Evolutionary conservation across 2,113 vertebrate genomes (phyloP).

Genomic region (Copsychus sechellarum): DNA sequence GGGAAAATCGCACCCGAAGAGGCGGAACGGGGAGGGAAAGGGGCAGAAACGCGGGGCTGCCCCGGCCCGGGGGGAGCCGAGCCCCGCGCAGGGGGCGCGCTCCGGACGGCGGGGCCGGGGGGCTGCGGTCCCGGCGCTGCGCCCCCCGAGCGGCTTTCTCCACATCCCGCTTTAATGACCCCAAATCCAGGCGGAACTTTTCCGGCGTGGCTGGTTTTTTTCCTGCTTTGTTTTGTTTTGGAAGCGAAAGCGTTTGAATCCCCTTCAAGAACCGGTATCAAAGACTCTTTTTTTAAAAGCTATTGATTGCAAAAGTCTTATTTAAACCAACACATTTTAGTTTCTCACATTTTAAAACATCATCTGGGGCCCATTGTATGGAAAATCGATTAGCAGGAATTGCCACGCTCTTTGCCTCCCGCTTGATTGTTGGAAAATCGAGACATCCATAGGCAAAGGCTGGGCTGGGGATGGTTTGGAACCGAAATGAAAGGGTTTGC

Average conservation of each 20-base stretch:
- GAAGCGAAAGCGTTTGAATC: constrained; percentile 54
- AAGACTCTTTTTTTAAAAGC: constrained; percentile 59
- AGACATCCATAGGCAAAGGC: constrained; percentile 62
- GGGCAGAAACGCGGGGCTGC: not conserved
- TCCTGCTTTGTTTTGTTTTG: constrained; percentile 36
- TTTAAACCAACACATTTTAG: constrained; percentile 74
- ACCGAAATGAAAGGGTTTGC: constrained; percentile 50
- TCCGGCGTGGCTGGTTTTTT: not conserved
- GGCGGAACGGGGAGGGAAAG: not conserved
- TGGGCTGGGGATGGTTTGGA: constrained; percentile 57
- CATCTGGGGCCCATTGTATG: constrained; percentile 73
- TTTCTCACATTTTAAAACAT: constrained; percentile 76
- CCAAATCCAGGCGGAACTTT: constrained; percentile 30
- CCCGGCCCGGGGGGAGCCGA: not conserved
- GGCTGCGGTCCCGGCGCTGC: not conserved
- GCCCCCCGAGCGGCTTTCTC: not conserved
- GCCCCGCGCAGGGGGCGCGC: not conserved
- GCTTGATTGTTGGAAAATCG: constrained; percentile 73
- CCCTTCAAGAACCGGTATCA: constrained; percentile 63
- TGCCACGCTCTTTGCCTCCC: constrained; percentile 71
- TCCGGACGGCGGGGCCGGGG: not conserved
- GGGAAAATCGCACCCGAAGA: not conserved
- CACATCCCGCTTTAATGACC: not conserved
- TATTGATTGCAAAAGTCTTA: constrained; percentile 73
- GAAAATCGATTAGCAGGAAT: constrained; percentile 74